A percentile compares a stretch with the other conserved stretches of the same genome.
phyloP scores from a whole-genome alignment of 1,140 invertebrate genomes.

The Drosophila pachea region DNA sequence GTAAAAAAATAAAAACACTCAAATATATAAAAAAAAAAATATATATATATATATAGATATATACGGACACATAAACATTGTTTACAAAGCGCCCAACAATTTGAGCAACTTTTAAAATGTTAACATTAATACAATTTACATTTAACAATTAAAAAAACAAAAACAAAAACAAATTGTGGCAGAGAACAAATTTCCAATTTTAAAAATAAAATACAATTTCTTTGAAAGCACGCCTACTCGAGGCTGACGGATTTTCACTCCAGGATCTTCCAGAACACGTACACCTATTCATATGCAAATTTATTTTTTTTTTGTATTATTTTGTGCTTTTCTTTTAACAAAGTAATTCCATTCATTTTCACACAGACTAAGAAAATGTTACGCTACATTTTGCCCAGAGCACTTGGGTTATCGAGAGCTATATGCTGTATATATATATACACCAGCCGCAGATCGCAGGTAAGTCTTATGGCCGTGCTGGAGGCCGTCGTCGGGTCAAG shows the following conservation, averaged over 20 bases:
- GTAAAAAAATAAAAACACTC: constrained; percentile 19
- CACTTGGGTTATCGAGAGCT: too few relatives aligned
- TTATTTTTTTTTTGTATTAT: constrained; percentile 8
- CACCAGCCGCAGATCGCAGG: too few relatives aligned
- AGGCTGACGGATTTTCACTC: constrained; percentile 28
- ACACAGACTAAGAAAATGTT: constrained; percentile 6
- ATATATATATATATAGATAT: constrained; percentile 8
- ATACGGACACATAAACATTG: constrained; percentile 13
- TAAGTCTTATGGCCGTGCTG: too few relatives aligned
- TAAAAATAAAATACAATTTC: constrained; percentile 69
- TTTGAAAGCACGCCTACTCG: constrained; percentile 45
- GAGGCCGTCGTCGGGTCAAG: too few relatives aligned
- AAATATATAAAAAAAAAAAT: constrained; percentile 1
- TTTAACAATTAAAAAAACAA: constrained; percentile 31
- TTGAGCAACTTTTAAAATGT: constrained; percentile 38
- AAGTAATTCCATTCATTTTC: constrained; percentile 1
- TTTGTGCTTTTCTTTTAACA: neutral
- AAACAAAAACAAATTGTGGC: constrained; percentile 56
- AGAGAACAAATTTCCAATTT: constrained; percentile 66
- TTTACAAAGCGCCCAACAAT: constrained; percentile 17
- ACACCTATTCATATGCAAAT: constrained; percentile 61
- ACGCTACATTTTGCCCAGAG: neutral
- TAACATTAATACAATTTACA: constrained; percentile 29
- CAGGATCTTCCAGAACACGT: constrained; percentile 5
- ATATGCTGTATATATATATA: too few relatives aligned